Percentiles rank a stretch among this genome's conserved stretches.
These are phyloP conservation scores for Oscheius sp. DNA, from an alignment of 2,888 invertebrate species.

Conservation along the genomic window DNA sequence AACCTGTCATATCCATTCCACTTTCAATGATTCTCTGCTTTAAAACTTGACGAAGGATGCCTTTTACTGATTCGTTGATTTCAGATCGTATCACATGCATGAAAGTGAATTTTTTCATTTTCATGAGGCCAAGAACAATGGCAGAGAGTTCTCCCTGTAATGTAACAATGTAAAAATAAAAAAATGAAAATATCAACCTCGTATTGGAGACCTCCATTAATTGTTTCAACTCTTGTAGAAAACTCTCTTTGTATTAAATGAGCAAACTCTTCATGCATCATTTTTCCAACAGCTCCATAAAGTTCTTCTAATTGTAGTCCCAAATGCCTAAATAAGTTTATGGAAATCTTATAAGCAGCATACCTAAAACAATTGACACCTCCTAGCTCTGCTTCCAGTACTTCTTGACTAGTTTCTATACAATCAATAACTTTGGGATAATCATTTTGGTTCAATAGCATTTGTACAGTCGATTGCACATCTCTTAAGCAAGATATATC, in stretches of 20 bases:
- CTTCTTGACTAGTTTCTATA: conserved; percentile 89
- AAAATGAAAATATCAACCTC: conserved; percentile 36
- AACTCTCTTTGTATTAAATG: conserved; percentile 89
- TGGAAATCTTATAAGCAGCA: conserved; percentile 14
- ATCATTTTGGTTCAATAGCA: conserved; percentile 90
- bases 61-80: conserved; percentile 75
- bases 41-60: conserved; percentile 56
- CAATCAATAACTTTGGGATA: conserved; percentile 92
- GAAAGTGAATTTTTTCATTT: conserved; percentile 87
- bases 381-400: conserved; percentile 84
- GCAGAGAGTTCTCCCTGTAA: conserved; percentile 84
- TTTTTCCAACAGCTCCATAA: conserved; percentile 92
- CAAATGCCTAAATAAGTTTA: conserved; percentile 80
- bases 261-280: conserved; percentile 93
- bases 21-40: conserved; percentile 37
- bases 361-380: conserved; percentile 89
- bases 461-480: conserved; percentile 95
- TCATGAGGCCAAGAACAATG: conserved; percentile 87
- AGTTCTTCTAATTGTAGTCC: conserved; percentile 94
- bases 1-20: conserved; percentile 55
- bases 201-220: conserved; percentile 65
- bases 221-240: conserved; percentile 74
- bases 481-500: conserved; percentile 75
- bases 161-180: background rate
- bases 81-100: conserved; percentile 80